phyloP scores from a whole-genome alignment of 1,140 invertebrate species.

The Eumaeus atala region DNA sequence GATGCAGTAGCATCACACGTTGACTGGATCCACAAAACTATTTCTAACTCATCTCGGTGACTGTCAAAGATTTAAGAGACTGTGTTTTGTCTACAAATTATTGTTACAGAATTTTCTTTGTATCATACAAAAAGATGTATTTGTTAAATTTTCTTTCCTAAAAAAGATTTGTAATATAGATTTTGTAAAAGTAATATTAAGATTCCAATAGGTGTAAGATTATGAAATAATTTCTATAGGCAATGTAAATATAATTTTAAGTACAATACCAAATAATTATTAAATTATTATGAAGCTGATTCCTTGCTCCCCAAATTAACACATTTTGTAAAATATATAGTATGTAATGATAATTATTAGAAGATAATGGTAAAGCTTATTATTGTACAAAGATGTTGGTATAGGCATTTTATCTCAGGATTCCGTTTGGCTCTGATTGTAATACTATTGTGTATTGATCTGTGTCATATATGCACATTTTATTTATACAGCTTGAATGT shows the following conservation, averaged over 20 bases:
- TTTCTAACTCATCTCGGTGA: constrained; percentile 67
- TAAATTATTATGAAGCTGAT: constrained; percentile 20
- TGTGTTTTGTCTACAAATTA: constrained; percentile 16
- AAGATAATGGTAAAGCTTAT: too few species aligned
- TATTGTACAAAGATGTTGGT: too few species aligned
- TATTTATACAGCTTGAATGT: too few species aligned
- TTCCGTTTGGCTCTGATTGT: too few species aligned
- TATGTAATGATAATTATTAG: too few species aligned
- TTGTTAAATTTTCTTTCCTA: constrained; percentile 1
- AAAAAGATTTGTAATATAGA: constrained; percentile 5
- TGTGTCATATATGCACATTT: too few species aligned
- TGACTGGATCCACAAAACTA: constrained; percentile 85
- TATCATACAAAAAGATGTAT: constrained; percentile 6
- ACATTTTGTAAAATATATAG: too few species aligned
- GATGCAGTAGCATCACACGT: constrained; percentile 86
- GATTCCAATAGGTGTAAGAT: neutral
- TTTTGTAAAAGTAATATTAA: neutral
- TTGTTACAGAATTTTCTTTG: neutral
- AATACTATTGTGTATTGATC: too few species aligned
- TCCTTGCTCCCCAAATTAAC: too few species aligned
- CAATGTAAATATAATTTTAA: constrained; percentile 42
- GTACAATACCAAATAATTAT: constrained; percentile 36
- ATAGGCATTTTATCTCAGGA: too few species aligned
- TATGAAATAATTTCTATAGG: constrained; percentile 23
- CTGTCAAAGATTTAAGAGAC: constrained; percentile 29